A percentile compares a stretch with the other conserved stretches of the same genome.
Evolutionary conservation across 1,140 invertebrate genomes (phyloP).

Genomic region (Pomacea maculata): DNA sequence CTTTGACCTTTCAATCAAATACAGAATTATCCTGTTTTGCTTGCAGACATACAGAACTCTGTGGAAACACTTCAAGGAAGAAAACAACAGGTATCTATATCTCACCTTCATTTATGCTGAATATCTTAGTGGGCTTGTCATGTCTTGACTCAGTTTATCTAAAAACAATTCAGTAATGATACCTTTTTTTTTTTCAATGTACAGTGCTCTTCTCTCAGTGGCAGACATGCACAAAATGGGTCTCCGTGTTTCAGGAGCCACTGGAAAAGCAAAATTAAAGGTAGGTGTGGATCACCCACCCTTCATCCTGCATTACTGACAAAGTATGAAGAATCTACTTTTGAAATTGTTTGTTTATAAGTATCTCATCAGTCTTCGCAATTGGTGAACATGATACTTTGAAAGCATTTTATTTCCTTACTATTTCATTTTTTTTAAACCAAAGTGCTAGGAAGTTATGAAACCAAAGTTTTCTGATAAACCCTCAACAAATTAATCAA

Average conservation of each 20-base stretch:
- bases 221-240: slow-evolving; percentile 57
- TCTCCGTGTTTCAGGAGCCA: slow-evolving; percentile 49
- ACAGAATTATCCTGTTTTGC: neutral
- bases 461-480: too few relatives aligned
- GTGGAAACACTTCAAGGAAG: slow-evolving; percentile 55
- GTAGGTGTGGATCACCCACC: slow-evolving; percentile 24
- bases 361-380: neutral
- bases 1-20: too few relatives aligned
- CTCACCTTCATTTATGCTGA: neutral
- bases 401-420: neutral
- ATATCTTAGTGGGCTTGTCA: too few relatives aligned
- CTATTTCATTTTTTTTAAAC: neutral
- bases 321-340: neutral
- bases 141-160: neutral
- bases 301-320: neutral
- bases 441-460: too few relatives aligned
- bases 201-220: slow-evolving; percentile 32
- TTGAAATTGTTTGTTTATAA: neutral
- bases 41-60: slow-evolving; percentile 52
- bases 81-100: slow-evolving; percentile 47
- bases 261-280: slow-evolving; percentile 59
- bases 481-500: too few relatives aligned
- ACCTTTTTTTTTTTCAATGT: slow-evolving; percentile 7
- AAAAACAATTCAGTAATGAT: neutral
- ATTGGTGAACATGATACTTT: neutral